phyloP scores from a whole-genome alignment of 1,140 invertebrate species.

The Bradynema listronoti region DNA sequence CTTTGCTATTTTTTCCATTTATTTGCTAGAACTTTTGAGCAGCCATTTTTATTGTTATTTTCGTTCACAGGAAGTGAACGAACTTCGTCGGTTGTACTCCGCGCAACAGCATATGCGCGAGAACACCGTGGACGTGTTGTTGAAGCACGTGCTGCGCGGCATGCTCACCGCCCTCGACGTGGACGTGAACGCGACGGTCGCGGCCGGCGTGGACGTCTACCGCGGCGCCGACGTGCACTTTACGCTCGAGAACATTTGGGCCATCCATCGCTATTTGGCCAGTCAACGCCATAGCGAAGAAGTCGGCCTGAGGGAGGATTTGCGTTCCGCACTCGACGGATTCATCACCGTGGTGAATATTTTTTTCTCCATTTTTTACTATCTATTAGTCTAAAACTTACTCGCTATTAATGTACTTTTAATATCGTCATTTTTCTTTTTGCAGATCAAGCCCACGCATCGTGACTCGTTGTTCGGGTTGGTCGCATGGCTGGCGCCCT shows the following conservation, averaged over 20 bases:
- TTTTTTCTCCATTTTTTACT: too few relatives aligned
- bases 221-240: constrained; percentile 30
- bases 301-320: constrained; percentile 30
- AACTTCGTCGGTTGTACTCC: constrained; percentile 2
- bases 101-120: background rate
- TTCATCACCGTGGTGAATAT: constrained; percentile 28
- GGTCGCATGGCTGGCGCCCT: constrained; percentile 17
- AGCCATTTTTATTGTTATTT: too few relatives aligned
- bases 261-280: constrained; percentile 22
- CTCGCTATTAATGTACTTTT: too few relatives aligned
- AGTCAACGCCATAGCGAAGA: constrained; percentile 27
- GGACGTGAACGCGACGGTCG: constrained; percentile 1
- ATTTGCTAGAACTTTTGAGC: too few relatives aligned
- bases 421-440: too few relatives aligned
- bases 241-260: constrained; percentile 14
- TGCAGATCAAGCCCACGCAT: too few relatives aligned
- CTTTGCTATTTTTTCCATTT: constrained; percentile 20
- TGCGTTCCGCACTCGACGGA: constrained; percentile 32
- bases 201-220: constrained; percentile 13
- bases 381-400: too few relatives aligned
- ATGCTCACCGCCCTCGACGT: constrained; percentile 27
- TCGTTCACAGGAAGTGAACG: constrained; percentile 19
- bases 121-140: constrained; percentile 36
- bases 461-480: constrained; percentile 25
- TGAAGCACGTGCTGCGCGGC: constrained; percentile 37